Evolutionary conservation across 2,113 vertebrate species (phyloP).

Genomic region (Odobenus rosmarus): DNA sequence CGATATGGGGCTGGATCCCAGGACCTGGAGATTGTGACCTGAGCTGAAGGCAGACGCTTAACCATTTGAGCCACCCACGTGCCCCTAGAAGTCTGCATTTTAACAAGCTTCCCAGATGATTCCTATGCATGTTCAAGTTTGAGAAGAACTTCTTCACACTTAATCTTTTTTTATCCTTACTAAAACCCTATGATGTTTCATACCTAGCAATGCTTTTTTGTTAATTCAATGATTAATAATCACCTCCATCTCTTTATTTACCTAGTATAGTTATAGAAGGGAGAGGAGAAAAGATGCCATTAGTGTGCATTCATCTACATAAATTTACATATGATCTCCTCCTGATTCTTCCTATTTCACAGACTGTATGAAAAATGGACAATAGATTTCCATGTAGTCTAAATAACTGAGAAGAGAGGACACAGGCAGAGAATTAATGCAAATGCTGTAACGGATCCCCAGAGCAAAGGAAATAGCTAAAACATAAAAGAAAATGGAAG

Average conservation of each 20-base stretch:
- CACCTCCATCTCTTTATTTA: conserved; percentile 1
- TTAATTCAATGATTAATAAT: conserved; percentile 26
- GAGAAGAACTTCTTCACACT: not conserved
- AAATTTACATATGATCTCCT: conserved; percentile 32
- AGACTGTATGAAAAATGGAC: conserved; percentile 17
- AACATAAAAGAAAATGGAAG: conserved; percentile 6
- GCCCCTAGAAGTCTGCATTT: not conserved
- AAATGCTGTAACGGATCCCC: not conserved
- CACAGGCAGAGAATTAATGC: conserved; percentile 26
- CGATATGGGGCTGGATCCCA: too few relatives aligned
- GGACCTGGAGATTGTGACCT: too few relatives aligned
- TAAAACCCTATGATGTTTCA: not conserved
- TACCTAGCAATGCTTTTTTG: conserved; percentile 23
- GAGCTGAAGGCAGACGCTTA: too few relatives aligned
- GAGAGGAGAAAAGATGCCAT: not conserved
- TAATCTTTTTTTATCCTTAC: not conserved
- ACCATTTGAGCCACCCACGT: too few relatives aligned
- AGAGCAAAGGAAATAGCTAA: conserved; percentile 25
- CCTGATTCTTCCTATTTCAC: not conserved
- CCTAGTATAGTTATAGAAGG: not conserved
- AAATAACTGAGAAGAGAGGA: conserved; percentile 28
- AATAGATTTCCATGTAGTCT: conserved; percentile 26
- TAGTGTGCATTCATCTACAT: conserved; percentile 24
- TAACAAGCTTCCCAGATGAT: not conserved
- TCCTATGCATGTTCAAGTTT: not conserved